Conservation (phyloP, 2,113 vertebrate genomes). For the Pan troglodytes region NHGRI_mPanTro3-v2.1_pri NC_072418.2:48430001-48430500, state of each 20-base stretch:
- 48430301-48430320: conserved; percentile 95
- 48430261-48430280: conserved; percentile 91
- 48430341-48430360: conserved; percentile 96
- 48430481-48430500: conserved; percentile 82
- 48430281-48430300: conserved; percentile 96
- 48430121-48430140: background rate
- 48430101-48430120: background rate
- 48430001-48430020: background rate
- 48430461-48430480: conserved; percentile 91
- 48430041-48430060: background rate
- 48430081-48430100: background rate
- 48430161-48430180: background rate
- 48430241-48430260: background rate
- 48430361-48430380: conserved; percentile 94
- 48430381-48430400: conserved; percentile 94
- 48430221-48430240: background rate
- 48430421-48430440: conserved; percentile 81
- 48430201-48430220: background rate
- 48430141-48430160: background rate
- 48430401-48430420: conserved; percentile 76
- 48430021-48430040: background rate
- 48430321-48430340: conserved; percentile 96
- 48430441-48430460: conserved; percentile 86
- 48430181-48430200: background rate
- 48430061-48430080: background rate